Evolutionary conservation across 64 coral and sea anemone genomes (phyloP).

Genomic region (Montipora efflorescens): DNA sequence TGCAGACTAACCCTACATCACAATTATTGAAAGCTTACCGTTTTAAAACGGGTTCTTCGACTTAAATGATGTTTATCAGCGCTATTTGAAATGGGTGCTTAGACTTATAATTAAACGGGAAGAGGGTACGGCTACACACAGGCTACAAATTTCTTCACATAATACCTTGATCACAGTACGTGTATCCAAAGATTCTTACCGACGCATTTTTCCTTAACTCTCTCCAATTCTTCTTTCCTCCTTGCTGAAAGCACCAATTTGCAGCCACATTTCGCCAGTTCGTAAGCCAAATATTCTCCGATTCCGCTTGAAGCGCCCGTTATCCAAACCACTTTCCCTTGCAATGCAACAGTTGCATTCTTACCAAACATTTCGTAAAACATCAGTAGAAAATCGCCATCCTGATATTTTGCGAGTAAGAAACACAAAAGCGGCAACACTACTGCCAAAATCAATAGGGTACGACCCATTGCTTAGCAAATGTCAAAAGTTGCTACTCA

Average conservation of each 20-base stretch:
- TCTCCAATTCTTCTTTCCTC: slow-evolving; percentile 50
- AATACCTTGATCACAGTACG: no score
- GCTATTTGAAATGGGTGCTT: no score
- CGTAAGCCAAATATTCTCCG: slow-evolving; percentile 69
- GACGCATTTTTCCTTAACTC: slow-evolving; percentile 64
- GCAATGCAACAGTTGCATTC: slow-evolving; percentile 37
- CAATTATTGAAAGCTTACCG: no score
- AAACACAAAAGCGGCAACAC: not conserved
- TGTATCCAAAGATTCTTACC: slow-evolving; percentile 20
- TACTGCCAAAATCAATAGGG: slow-evolving; percentile 8
- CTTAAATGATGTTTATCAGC: no score
- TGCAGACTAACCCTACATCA: no score
- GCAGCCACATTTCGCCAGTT: slow-evolving; percentile 56
- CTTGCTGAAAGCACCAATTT: slow-evolving; percentile 69
- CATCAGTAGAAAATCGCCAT: slow-evolving; percentile 51
- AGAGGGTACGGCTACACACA: no score
- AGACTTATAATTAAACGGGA: no score
- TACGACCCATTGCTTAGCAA: not conserved
- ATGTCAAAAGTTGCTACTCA: not conserved
- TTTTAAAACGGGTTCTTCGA: no score
- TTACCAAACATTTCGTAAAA: slow-evolving; percentile 62
- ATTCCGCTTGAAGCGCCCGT: slow-evolving; percentile 75
- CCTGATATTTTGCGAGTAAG: slow-evolving; percentile 35
- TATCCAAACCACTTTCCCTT: slow-evolving; percentile 74
- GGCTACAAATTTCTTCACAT: no score